Evolutionary conservation across 2,113 vertebrate species (phyloP).

Genomic region (Nanorana parkeri): DNA sequence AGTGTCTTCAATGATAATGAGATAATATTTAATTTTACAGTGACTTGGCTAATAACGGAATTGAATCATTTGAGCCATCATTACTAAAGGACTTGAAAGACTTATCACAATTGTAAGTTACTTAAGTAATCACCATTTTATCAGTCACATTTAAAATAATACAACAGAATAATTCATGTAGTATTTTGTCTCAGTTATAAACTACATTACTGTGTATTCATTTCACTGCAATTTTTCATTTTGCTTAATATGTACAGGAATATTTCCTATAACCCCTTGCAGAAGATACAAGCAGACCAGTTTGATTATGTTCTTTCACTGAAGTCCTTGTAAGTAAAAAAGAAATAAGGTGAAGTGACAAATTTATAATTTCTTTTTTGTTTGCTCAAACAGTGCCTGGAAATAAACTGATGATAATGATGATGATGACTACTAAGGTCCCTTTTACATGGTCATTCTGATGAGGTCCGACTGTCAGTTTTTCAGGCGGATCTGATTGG

Average conservation of each 20-base stretch:
- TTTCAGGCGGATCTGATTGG: no score
- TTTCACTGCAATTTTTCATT: background rate
- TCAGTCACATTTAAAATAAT: no score
- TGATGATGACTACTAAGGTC: no score
- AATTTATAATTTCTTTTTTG: no score
- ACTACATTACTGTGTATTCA: background rate
- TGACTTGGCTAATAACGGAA: slow-evolving; percentile 90
- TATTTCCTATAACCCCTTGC: slow-evolving; percentile 91
- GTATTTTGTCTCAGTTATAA: no score
- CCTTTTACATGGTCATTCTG: no score
- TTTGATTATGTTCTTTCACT: slow-evolving; percentile 90
- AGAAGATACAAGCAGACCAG: slow-evolving; percentile 85
- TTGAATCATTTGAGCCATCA: slow-evolving; percentile 80
- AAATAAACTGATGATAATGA: no score
- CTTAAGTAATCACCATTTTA: background rate
- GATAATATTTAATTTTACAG: slow-evolving; percentile 66
- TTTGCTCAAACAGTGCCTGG: no score
- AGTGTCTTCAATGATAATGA: no score
- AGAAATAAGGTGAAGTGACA: no score
- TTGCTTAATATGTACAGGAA: slow-evolving; percentile 76
- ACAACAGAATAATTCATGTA: no score
- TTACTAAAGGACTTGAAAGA: slow-evolving; percentile 88
- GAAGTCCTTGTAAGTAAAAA: slow-evolving; percentile 92
- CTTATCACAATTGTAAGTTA: slow-evolving; percentile 92
- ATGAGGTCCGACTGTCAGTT: no score